phyloP scores from a whole-genome alignment of 2,797 vertebrate species.

The Vultur gryphus region DNA sequence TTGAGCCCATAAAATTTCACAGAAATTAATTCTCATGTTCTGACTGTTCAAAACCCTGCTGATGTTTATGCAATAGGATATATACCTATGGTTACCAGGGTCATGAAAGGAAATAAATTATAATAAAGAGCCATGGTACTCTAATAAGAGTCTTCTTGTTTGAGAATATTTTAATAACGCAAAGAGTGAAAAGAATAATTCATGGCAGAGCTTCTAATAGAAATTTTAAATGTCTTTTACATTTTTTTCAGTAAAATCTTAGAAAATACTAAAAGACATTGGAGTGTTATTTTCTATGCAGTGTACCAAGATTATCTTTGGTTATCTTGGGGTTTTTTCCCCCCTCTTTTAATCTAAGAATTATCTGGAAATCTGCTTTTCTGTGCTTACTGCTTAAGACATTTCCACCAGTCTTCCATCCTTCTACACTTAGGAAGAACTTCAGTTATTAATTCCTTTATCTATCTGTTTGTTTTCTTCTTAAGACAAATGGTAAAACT shows the following conservation, averaged over 20 bases:
- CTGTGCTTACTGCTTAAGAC: background rate
- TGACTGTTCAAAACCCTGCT: background rate
- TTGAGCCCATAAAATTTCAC: background rate
- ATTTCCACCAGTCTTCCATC: background rate
- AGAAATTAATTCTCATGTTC: background rate
- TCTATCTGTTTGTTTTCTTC: background rate
- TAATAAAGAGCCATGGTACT: background rate
- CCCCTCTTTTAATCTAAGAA: background rate
- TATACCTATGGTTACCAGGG: background rate
- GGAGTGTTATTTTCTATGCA: background rate
- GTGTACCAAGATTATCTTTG: background rate
- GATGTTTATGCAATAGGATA: background rate
- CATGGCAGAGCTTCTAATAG: background rate
- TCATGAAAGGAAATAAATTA: background rate
- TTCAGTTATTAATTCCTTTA: background rate
- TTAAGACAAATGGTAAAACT: background rate
- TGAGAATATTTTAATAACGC: background rate
- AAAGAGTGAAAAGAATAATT: background rate
- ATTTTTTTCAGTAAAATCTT: background rate
- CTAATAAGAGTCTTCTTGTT: background rate
- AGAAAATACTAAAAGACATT: background rate
- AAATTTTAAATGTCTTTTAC: background rate
- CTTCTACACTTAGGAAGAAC: background rate
- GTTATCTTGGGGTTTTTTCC: background rate
- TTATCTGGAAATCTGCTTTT: background rate